Evolutionary conservation across 2,888 invertebrate genomes (phyloP).

Genomic region (Sepioteuthis lessoniana): DNA sequence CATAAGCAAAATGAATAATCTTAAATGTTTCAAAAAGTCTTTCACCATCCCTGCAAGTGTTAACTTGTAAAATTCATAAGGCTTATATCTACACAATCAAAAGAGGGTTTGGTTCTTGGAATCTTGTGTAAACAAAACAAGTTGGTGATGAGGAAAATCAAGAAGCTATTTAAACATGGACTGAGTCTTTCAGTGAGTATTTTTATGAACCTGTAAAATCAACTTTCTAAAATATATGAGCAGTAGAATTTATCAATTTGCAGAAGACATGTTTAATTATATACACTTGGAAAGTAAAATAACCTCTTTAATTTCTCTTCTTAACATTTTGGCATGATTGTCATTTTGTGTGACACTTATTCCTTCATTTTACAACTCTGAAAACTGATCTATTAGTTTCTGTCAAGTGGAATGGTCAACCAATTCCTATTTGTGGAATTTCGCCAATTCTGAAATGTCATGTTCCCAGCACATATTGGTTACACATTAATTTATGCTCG

Average conservation of each 20-base stretch:
- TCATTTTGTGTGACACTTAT: neutral
- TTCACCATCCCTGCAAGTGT: neutral
- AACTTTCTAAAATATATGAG: neutral
- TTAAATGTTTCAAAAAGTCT: neutral
- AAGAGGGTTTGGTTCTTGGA: neutral
- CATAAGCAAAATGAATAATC: no score
- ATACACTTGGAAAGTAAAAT: no score
- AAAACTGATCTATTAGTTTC: neutral
- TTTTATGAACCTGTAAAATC: neutral
- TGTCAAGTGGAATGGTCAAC: neutral
- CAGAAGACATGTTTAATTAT: no score
- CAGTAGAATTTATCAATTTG: neutral
- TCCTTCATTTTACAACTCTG: neutral
- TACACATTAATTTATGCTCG: neutral
- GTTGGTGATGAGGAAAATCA: neutral
- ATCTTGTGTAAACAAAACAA: neutral
- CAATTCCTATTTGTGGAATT: neutral
- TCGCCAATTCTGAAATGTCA: neutral
- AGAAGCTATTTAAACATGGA: neutral
- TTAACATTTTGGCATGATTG: no score
- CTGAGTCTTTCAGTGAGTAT: neutral
- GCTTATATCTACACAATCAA: neutral
- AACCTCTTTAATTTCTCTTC: no score
- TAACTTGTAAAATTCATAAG: neutral
- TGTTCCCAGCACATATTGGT: neutral